Percentiles rank a stretch among this genome's conserved stretches.
Conservation (phyloP, 2,888 invertebrate species). For the Synergus itoensis region DNA sequence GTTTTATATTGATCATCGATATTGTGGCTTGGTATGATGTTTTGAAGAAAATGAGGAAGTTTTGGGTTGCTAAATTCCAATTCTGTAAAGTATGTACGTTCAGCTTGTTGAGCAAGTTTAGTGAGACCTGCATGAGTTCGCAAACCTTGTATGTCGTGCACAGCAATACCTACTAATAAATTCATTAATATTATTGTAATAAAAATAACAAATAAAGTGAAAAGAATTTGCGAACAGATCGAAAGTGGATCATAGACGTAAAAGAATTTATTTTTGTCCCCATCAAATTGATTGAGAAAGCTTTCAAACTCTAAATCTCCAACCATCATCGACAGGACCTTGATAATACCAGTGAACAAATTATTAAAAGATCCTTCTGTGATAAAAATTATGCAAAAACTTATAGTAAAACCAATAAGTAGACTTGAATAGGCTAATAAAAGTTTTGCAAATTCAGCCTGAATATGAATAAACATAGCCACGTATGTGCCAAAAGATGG, state of each 20-base stretch:
- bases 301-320: conserved; percentile 76
- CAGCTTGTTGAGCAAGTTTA: conserved; percentile 78
- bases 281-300: conserved; percentile 69
- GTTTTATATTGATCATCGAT: conserved; percentile 76
- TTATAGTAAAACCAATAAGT: conserved; percentile 77
- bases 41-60: conserved; percentile 74
- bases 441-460: conserved; percentile 76
- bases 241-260: conserved; percentile 73
- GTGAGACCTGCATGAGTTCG: conserved; percentile 79
- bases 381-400: conserved; percentile 77
- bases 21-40: conserved; percentile 76
- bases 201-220: conserved; percentile 75
- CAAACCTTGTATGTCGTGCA: conserved; percentile 77
- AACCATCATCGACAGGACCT: conserved; percentile 76
- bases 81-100: conserved; percentile 78
- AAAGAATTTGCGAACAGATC: conserved; percentile 74
- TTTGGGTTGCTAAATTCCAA: conserved; percentile 76
- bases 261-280: conserved; percentile 65
- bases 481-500: conserved; percentile 79
- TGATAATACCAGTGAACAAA: conserved; percentile 74
- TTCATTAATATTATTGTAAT: conserved; percentile 77
- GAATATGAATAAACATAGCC: conserved; percentile 78
- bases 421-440: conserved; percentile 76
- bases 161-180: conserved; percentile 76
- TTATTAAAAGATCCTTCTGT: conserved; percentile 73